Conservation (phyloP, 1,140 invertebrate genomes). For the Caligus rogercresseyi region DNA sequence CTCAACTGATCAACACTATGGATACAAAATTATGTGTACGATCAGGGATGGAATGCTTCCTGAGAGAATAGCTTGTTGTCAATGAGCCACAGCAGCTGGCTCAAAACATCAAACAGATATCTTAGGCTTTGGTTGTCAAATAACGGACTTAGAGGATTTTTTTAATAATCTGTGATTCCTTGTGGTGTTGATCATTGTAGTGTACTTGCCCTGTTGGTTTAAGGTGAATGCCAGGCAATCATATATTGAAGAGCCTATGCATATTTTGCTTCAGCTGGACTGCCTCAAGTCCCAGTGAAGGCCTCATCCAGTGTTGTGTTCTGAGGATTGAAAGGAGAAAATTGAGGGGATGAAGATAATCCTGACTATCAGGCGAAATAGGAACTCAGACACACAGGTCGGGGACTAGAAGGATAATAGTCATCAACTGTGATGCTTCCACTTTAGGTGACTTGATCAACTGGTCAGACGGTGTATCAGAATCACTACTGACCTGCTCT, state of each 20-base stretch:
- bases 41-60: conserved; percentile 19
- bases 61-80: conserved; percentile 16
- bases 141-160: conserved; percentile 13
- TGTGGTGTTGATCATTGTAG: conserved; percentile 17
- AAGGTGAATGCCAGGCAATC: conserved; percentile 14
- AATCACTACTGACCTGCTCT: conserved; percentile 22
- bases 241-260: conserved; percentile 15
- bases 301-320: conserved; percentile 13
- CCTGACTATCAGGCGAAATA: neutral
- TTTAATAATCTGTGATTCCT: conserved; percentile 16
- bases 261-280: conserved; percentile 17
- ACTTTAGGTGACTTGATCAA: conserved; percentile 11
- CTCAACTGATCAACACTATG: conserved; percentile 19
- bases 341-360: conserved; percentile 15
- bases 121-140: conserved; percentile 18
- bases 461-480: conserved; percentile 7
- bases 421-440: conserved; percentile 1
- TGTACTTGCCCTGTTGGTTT: conserved; percentile 18
- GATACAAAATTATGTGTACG: conserved; percentile 17
- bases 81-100: conserved; percentile 12
- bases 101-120: conserved; percentile 17
- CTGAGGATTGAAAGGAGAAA: conserved; percentile 17
- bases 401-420: neutral
- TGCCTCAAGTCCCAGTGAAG: conserved; percentile 15
- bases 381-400: neutral